Percentiles rank a stretch among this genome's conserved stretches.
These are phyloP conservation scores for Ispidina lecontei DNA, from an alignment of 2,797 vertebrate species.

Conservation along the genomic window DNA sequence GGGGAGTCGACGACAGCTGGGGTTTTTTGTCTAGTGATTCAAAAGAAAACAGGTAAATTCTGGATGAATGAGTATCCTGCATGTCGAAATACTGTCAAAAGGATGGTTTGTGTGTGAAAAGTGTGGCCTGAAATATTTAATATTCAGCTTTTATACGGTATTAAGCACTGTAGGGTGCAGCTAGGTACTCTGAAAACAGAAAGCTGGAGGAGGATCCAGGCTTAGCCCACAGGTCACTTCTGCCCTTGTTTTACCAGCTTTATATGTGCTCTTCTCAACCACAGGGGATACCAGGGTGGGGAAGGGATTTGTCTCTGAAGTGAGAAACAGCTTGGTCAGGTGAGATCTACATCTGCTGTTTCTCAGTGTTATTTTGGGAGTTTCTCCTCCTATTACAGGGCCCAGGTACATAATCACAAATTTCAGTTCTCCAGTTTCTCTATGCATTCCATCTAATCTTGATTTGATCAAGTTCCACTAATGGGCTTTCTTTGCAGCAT, in stretches of 20 bases:
- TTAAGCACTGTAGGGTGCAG: background rate
- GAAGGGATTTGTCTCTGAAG: background rate
- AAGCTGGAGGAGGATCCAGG: background rate
- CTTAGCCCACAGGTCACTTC: background rate
- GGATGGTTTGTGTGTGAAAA: background rate
- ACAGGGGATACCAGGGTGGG: accelerated
- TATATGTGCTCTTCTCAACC: accelerated
- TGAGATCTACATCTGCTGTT: background rate
- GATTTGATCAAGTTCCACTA: background rate
- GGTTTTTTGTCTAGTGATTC: background rate
- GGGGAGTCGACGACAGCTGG: constrained; percentile 45
- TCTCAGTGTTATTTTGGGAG: background rate
- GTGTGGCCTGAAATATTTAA: background rate
- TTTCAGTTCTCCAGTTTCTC: background rate
- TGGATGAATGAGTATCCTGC: accelerated
- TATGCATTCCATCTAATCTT: background rate
- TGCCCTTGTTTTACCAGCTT: background rate
- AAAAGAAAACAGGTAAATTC: constrained; percentile 47
- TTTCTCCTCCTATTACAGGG: background rate
- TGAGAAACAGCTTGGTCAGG: background rate
- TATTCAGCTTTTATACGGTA: background rate
- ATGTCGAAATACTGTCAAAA: background rate
- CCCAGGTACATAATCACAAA: background rate
- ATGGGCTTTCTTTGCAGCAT: background rate
- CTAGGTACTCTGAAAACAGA: background rate